Base-by-base conservation (phyloP, 2,113 vertebrate genomes). In the Fregata magnificens region DNA sequence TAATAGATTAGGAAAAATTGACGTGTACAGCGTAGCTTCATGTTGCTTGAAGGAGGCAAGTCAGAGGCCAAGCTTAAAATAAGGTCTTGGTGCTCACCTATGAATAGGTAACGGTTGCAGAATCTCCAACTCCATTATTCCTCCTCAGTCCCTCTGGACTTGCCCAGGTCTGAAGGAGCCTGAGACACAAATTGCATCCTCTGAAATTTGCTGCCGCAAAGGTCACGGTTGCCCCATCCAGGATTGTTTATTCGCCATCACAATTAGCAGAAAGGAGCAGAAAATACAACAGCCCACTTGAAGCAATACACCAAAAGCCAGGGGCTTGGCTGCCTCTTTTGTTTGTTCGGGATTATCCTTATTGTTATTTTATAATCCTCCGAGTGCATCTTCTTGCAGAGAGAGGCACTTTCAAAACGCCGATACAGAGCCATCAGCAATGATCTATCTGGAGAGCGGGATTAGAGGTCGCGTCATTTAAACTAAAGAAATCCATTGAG, bases 291-390 rank as follows among this genome's bases (percentile, higher is more conserved):
- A 47, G 34, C 52, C 36, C 34, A 13, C 90, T 77, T 32, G 52
- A 71, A 90, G 72, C n/a, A 14, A 34, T 16, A 15, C 45, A 58
- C 34, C 38, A 28, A 62, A 70, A 84, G 49, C 52, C 58, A 29
- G 73, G 49, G 69, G 44, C 59, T 80, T 28, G 73, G 21, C 52
- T 76, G 42, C 47, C 58, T 80, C 69, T 62, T 81, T 77, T 80
- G 65, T 76, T 84, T 81, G 79, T 8, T 63, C 49, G 58, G 88
- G 79, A 85, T 95, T 95, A 88, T 88, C 74, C 74, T 72, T 55
- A 82, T 77, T 44, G 49, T 78, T 71, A 62, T 38, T 87, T 87
- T 50, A 53, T 93, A 93, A 92, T 92, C 94, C 84, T 82, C 63
- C 72, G 74, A 85, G 79, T 15, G 55, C 84, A 52, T 76, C 88